A percentile compares a stretch with the other conserved stretches of the same genome.
Evolutionary conservation across 2,888 invertebrate species (phyloP).

Genomic region (Amiota minor): DNA sequence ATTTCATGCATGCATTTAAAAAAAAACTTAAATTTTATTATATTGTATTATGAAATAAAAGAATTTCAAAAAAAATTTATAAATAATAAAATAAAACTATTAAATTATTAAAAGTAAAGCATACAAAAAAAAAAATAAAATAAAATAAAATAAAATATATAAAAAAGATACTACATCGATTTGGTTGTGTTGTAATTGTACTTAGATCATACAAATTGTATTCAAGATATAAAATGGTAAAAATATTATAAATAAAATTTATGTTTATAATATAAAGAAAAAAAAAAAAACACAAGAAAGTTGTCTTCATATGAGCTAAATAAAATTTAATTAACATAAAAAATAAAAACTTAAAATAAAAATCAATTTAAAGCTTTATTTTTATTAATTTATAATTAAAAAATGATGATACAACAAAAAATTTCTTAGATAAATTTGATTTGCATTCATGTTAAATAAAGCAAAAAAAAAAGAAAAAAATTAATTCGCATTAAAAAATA

Average conservation of each 20-base stretch:
- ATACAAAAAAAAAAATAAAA: slow-evolving; percentile 21
- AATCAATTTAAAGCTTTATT: slow-evolving; percentile 7
- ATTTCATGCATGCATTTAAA: no score
- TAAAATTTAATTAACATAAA: slow-evolving; percentile 47
- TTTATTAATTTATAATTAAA: slow-evolving; percentile 55
- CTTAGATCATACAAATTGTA: slow-evolving; percentile 32
- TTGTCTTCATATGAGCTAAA: slow-evolving; percentile 41
- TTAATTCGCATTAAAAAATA: slow-evolving; percentile 46
- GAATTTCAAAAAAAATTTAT: slow-evolving; percentile 31
- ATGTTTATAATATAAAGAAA: slow-evolving; percentile 19
- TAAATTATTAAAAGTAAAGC: neutral
- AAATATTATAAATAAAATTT: slow-evolving; percentile 16
- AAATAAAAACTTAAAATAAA: neutral
- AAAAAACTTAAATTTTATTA: no score
- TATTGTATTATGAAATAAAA: neutral
- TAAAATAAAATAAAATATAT: slow-evolving; percentile 38
- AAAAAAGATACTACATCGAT: slow-evolving; percentile 66
- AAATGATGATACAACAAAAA: slow-evolving; percentile 6
- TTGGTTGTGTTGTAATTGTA: slow-evolving; percentile 70
- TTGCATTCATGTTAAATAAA: slow-evolving; percentile 16
- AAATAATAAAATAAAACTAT: slow-evolving; percentile 23
- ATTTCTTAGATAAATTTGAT: neutral
- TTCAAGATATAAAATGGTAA: no score
- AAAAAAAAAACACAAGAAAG: neutral
- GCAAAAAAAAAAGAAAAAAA: slow-evolving; percentile 32